Base-by-base conservation (phyloP, 2,888 invertebrate genomes). In the Zaprionus obscuricornis region DNA sequence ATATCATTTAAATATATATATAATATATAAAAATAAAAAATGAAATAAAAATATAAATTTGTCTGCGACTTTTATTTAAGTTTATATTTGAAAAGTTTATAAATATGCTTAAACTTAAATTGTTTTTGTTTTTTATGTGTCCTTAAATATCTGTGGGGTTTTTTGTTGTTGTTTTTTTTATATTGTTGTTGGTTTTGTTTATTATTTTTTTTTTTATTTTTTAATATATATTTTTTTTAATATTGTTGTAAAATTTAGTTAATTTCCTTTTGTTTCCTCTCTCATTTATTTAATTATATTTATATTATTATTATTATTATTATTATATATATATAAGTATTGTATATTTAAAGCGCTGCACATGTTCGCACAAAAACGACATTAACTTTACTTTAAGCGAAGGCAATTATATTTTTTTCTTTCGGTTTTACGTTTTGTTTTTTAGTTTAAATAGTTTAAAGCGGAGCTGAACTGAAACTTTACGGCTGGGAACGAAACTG, bases 41-140 rank as follows among this genome's bases (percentile, higher is more conserved):
- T n/a, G 4, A 42, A 34, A 57, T 24, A 33, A 39, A 42, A 42
- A 13, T 37, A 17, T 71, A 46, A 66, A 62, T 74, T 77, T 66
- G 78, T 78, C 78, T 78, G 77, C 84, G 78, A 78, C 78, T 84
- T 78, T 78, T 78, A 78, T 78, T 78, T 81, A 84, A 52, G 63
- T 78, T 83, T 78, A 77, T 84, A 66, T 77, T 84, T 78, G 78
- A 78, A 78, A 78, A 78, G 82, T 78, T 84, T 78, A 78, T 78
- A 78, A 78, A 78, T 78, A 78, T 84, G 57, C 78, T 78, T 78
- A 78, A 57, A 84, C 43, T 40, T 78, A 81, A 43, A n/a, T n/a
- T n/a, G n/a, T n/a, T n/a, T n/a, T n/a, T n/a, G n/a, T n/a, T n/a
- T 73, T 66, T 16, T 66, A 83, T 74, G 81, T 84, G 74, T 81